Conservation (phyloP, 2,113 vertebrate species). For the Melanostigma gelatinosum region DNA sequence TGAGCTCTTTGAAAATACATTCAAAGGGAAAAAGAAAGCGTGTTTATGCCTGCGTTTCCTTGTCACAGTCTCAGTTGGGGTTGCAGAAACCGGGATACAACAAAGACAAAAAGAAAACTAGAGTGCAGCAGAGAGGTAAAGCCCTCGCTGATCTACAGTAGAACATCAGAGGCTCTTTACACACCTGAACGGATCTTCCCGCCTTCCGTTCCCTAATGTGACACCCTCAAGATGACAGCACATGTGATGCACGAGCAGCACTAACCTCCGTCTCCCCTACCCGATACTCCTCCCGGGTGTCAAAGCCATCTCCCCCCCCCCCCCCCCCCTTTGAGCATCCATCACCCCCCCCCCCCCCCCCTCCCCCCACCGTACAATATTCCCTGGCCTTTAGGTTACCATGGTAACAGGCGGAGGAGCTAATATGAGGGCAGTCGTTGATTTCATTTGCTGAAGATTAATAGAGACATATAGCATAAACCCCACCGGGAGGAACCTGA, state of each 20-base stretch:
- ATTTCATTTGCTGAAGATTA: constrained; percentile 73
- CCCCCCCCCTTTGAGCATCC: constrained; percentile 21
- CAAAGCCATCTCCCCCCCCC: constrained; percentile 26
- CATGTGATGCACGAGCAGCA: constrained; percentile 33
- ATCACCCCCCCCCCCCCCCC: neutral
- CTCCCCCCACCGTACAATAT: constrained; percentile 12
- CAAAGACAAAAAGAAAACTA: neutral
- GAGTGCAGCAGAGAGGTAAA: neutral
- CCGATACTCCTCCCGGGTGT: constrained; percentile 32
- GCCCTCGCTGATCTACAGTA: constrained; percentile 35
- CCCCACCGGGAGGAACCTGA: constrained; percentile 13
- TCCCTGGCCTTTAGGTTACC: constrained; percentile 72
- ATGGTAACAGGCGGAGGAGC: constrained; percentile 66
- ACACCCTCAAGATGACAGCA: constrained; percentile 38
- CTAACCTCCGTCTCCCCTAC: constrained; percentile 31
- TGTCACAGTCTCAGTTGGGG: constrained; percentile 29
- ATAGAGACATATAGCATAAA: constrained; percentile 58
- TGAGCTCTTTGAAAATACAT: neutral
- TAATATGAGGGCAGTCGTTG: constrained; percentile 61
- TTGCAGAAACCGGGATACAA: constrained; percentile 20
- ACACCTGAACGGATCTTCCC: constrained; percentile 33
- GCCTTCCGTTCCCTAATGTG: constrained; percentile 34
- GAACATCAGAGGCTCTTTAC: constrained; percentile 40
- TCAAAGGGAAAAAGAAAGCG: neutral
- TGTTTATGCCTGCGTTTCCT: neutral